Percentiles rank a stretch among this genome's conserved stretches.
Evolutionary conservation across 1,140 invertebrate species (phyloP).

Genomic region (Teleogryllus occipitalis): DNA sequence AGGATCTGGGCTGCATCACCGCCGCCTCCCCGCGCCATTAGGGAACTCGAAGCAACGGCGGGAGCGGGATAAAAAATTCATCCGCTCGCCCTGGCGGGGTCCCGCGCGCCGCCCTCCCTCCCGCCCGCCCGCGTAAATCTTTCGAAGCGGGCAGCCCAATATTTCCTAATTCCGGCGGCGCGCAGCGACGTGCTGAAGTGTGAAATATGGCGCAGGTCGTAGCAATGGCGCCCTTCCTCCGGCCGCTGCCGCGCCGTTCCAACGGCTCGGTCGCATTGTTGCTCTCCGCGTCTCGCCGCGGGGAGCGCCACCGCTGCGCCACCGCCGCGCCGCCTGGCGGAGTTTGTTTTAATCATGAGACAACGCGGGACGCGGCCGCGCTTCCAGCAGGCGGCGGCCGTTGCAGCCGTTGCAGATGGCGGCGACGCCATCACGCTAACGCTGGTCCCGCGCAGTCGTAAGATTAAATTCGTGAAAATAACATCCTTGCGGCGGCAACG

Average conservation of each 20-base stretch:
- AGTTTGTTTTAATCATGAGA: neutral
- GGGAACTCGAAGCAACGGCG: no score
- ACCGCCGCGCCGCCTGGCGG: no score
- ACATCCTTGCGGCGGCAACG: no score
- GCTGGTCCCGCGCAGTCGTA: neutral
- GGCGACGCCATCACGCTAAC: no score
- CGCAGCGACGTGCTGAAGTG: neutral
- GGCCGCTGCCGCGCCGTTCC: no score
- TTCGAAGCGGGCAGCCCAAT: neutral
- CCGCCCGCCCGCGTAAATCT: neutral
- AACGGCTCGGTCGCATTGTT: neutral
- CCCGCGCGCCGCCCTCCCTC: no score
- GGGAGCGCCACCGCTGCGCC: no score
- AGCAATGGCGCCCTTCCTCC: neutral
- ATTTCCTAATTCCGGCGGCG: neutral
- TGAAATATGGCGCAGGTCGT: neutral
- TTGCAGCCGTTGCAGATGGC: neutral
- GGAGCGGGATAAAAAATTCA: neutral
- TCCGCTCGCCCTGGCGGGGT: neutral
- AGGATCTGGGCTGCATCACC: no score
- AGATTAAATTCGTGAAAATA: neutral
- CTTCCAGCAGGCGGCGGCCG: no score
- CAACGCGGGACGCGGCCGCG: no score
- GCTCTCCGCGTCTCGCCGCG: no score
- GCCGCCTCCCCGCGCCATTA: no score